A percentile compares a stretch with the other conserved stretches of the same genome.
phyloP scores from a whole-genome alignment of 2,797 vertebrate genomes.

The Squalus acanthias region DNA sequence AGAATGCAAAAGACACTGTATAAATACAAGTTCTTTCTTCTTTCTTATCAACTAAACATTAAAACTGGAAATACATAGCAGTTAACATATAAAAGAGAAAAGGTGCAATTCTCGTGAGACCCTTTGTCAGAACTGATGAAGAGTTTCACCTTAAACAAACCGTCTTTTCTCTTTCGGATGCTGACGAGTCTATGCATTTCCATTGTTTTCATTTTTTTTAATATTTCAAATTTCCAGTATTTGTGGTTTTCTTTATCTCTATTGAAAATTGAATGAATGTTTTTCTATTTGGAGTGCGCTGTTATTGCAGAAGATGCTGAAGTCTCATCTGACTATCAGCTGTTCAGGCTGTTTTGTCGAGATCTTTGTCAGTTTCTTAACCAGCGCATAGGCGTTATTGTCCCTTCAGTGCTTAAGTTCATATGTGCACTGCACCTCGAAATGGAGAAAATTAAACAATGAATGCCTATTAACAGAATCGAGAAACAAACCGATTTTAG shows the following conservation, averaged over 20 bases:
- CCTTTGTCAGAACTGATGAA: not conserved
- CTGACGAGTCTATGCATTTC: not conserved
- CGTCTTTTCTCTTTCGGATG: not conserved
- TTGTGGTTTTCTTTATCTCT: not conserved
- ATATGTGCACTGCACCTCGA: not conserved
- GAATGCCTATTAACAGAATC: not conserved
- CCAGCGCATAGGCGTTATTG: not conserved
- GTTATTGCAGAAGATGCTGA: not conserved
- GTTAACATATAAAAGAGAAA: not conserved
- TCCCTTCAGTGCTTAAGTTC: not conserved
- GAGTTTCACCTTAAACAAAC: not conserved
- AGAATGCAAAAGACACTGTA: not conserved
- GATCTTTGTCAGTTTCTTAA: not conserved
- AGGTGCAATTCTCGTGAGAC: not conserved
- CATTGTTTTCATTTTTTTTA: not conserved
- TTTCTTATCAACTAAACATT: not conserved
- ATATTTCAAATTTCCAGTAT: not conserved
- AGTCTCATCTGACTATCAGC: not conserved
- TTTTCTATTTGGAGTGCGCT: not conserved
- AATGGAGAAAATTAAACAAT: not conserved
- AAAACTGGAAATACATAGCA: not conserved
- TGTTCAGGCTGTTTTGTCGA: not conserved
- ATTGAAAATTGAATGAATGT: not conserved
- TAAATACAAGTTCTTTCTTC: not conserved
- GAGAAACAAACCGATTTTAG: not conserved